A percentile compares a stretch with the other conserved stretches of the same genome.
phyloP scores from a whole-genome alignment of 2,113 vertebrate species.

The Ellobius talpinus region DNA sequence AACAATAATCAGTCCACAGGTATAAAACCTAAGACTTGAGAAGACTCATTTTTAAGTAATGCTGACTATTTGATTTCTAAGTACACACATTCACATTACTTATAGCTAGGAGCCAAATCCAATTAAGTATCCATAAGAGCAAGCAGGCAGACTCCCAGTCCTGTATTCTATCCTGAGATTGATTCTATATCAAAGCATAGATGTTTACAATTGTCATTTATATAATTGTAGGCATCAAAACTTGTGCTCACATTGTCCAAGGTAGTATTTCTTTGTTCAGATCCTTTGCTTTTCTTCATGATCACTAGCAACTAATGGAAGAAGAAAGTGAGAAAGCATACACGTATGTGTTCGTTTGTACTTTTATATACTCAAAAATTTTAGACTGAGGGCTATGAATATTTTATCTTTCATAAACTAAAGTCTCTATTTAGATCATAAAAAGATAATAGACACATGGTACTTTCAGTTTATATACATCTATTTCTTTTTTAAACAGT shows the following conservation, averaged over 20 bases:
- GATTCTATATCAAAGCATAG: neutral
- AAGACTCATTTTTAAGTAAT: neutral
- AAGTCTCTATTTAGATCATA: neutral
- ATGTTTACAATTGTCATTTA: neutral
- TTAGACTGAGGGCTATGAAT: neutral
- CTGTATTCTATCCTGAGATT: neutral
- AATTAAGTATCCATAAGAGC: neutral
- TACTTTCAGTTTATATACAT: neutral
- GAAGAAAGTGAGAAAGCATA: neutral
- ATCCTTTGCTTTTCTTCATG: neutral
- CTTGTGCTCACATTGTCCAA: neutral
- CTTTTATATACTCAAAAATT: neutral
- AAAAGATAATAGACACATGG: neutral
- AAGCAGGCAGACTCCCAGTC: neutral
- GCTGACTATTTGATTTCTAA: neutral
- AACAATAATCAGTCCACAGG: neutral
- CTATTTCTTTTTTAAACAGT: constrained; percentile 6
- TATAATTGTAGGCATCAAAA: neutral
- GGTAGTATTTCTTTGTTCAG: neutral
- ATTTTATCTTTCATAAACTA: neutral
- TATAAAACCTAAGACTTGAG: neutral
- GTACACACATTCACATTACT: neutral
- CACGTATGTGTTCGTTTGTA: neutral
- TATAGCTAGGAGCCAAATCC: neutral
- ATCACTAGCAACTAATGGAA: neutral